Evolutionary conservation across 2,888 invertebrate species (phyloP), one percentile per base, ranked within the genome.

Genomic region (Tipula confusa): DNA sequence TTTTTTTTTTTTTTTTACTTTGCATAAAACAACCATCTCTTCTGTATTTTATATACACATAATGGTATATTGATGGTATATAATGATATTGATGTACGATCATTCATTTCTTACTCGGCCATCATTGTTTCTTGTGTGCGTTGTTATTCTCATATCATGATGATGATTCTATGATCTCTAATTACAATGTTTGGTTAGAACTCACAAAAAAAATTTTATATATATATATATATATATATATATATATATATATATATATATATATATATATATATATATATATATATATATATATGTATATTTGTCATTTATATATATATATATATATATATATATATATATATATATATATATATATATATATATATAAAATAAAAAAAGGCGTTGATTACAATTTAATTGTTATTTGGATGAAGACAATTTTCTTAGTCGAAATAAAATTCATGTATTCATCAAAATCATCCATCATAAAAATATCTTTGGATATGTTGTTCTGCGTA

Each of bases 301-400:
- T 33, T 33, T 33, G 33, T 33, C 33, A 33, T 33, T 6, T 38
- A 38, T 13, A 13, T 38, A 9, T 38, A 38, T 13, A 38, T 38
- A 38, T 13, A 13, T 13, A 13, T 38, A 38, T 13, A 38, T 13
- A 13, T 38, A 38, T 38, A 38, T 38, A 38, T 38, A 13, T 38
- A 38, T 38, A 9, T 38, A n/a, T 38, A 38, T 38, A 38, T 38
- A 38, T 13, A 13, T 38, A 38, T 38, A 38, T 38, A 38, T 38
- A 13, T 38, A 38, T 38, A 9, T 38, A n/a, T 38, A 38, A n/a
- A n/a, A n/a, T 38, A 38, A 64, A 64, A 43, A 64, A 64, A 64
- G 64, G 64, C 64, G 64, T 64, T 64, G 64, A 64, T 64, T 64
- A 64, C 64, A 64, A 64, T 64, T 64, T 64, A 64, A 64, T 64